Evolutionary conservation across 2,113 vertebrate species (phyloP).

Genomic region (Platysternon megacephalum): DNA sequence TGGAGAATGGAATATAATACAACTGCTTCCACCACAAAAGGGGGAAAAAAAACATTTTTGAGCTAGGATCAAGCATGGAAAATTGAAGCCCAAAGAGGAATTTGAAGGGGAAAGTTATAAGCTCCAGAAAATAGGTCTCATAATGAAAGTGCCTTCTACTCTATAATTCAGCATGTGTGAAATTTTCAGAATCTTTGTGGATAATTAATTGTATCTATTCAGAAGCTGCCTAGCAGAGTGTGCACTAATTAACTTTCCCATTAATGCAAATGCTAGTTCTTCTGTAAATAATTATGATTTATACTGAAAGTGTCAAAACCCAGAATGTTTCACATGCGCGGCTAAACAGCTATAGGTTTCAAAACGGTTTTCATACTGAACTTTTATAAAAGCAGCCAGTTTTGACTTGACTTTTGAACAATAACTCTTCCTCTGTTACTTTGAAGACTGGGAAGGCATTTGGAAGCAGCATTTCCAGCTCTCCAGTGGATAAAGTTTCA

Average conservation of each 20-base stretch:
- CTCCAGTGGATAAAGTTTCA: not conserved
- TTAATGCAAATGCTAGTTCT: not conserved
- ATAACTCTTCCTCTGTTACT: not conserved
- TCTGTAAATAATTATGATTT: not conserved
- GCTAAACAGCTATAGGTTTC: not conserved
- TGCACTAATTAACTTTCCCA: constrained; percentile 10
- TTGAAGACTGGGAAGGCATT: not conserved
- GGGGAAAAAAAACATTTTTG: not conserved
- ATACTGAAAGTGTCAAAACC: not conserved
- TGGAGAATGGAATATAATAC: not conserved
- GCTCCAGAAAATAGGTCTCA: not conserved
- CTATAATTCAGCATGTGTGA: not conserved
- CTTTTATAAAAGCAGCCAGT: not conserved
- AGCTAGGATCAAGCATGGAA: not conserved
- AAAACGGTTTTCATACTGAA: not conserved
- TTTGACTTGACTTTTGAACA: not conserved
- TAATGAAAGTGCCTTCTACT: not conserved
- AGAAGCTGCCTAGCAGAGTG: not conserved
- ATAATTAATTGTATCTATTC: not conserved
- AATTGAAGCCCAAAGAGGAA: not conserved
- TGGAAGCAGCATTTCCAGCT: not conserved
- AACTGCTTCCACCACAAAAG: not conserved
- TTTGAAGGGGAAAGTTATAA: not conserved
- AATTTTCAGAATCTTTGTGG: not conserved
- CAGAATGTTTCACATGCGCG: not conserved